These are phyloP conservation scores for Sciaenops ocellatus DNA, from an alignment of 2,797 vertebrate species.

Conservation along the genomic window DNA sequence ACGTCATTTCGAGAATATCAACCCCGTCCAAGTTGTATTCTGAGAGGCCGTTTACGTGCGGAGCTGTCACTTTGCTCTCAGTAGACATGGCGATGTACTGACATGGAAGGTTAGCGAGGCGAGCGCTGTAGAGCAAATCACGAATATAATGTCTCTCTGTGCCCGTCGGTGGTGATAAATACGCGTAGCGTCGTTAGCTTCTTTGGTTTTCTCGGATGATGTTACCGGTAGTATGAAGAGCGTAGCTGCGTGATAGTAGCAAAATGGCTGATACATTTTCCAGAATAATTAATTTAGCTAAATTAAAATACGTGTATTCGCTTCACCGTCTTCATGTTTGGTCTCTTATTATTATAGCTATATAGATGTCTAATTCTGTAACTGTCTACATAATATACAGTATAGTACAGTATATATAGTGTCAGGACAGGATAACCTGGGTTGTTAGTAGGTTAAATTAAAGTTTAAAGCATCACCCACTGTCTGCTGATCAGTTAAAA, in stretches of 20 bases:
- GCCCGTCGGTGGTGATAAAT: too few species aligned
- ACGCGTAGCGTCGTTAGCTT: neutral
- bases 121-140: neutral
- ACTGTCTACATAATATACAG: neutral
- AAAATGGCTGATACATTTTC: conserved; percentile 50
- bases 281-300: neutral
- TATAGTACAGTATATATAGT: neutral
- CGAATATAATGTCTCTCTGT: too few species aligned
- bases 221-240: neutral
- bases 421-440: neutral
- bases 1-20: conserved; percentile 71
- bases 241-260: conserved; percentile 15
- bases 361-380: neutral
- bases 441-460: neutral
- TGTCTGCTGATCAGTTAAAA: neutral
- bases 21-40: conserved; percentile 62
- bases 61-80: conserved; percentile 72
- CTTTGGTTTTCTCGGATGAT: neutral
- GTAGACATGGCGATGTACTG: conserved; percentile 62
- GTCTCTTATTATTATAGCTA: neutral
- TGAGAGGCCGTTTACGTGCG: conserved; percentile 71
- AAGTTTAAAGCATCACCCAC: neutral
- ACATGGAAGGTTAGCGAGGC: conserved; percentile 56
- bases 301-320: neutral
- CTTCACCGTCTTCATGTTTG: neutral